phyloP scores from a whole-genome alignment of 2,113 vertebrate species.

The Lasiurus borealis region DNA sequence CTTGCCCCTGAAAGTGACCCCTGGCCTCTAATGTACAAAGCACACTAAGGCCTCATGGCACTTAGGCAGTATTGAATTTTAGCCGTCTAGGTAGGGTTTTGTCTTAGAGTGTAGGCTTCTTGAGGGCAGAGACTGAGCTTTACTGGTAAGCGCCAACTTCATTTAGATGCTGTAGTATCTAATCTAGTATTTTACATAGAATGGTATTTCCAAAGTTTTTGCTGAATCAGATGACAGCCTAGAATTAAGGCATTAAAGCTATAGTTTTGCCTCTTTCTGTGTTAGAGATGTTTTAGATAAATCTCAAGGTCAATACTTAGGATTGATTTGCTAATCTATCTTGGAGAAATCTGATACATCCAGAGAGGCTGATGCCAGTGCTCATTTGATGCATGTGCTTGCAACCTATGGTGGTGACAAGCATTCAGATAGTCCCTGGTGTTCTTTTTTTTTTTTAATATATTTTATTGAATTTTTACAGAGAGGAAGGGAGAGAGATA shows the following conservation, averaged over 20 bases:
- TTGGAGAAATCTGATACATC: slow-evolving; percentile 21
- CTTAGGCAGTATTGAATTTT: not conserved
- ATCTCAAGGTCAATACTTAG: not conserved
- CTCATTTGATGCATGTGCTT: not conserved
- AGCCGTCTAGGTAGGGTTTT: not conserved
- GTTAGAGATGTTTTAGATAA: not conserved
- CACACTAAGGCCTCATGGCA: accelerated
- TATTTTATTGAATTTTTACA: too few relatives aligned
- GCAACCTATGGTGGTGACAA: not conserved
- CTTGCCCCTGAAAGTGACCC: not conserved
- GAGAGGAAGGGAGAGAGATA: too few relatives aligned
- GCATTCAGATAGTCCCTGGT: not conserved
- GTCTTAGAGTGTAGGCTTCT: not conserved
- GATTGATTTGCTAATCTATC: not conserved
- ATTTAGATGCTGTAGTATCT: not conserved
- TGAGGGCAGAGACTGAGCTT: not conserved
- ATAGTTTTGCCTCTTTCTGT: not conserved
- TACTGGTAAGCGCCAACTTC: not conserved
- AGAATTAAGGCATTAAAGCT: not conserved
- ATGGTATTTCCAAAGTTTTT: not conserved
- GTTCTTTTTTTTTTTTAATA: too few relatives aligned
- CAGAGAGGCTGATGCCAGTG: not conserved
- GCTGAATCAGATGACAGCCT: not conserved
- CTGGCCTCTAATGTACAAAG: not conserved
- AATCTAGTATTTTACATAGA: not conserved